Conservation (phyloP, 2,888 invertebrate genomes). For the Siphonodentalium dalli region DNA sequence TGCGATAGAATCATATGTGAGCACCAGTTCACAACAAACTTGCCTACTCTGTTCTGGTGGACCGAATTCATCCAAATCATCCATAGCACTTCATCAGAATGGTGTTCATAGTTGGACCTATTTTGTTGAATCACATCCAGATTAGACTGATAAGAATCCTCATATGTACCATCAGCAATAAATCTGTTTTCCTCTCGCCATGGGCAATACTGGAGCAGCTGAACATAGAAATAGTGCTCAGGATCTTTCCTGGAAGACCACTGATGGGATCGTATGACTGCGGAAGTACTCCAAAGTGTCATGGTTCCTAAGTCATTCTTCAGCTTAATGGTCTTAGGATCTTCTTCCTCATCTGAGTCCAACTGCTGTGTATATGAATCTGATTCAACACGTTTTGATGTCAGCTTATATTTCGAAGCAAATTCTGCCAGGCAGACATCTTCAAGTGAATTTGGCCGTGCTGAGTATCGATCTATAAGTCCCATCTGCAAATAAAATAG, state of each 20-base stretch:
- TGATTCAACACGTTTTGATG: too few relatives aligned
- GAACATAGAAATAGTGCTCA: conserved; percentile 23
- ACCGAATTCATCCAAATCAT: conserved; percentile 23
- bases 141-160: conserved; percentile 6
- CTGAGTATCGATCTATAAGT: conserved; percentile 10
- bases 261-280: conserved; percentile 24
- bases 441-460: conserved; percentile 8
- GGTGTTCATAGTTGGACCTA: conserved; percentile 12
- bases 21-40: conserved; percentile 27
- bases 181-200: conserved; percentile 25
- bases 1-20: conserved; percentile 24
- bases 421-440: conserved; percentile 43
- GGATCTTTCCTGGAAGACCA: conserved; percentile 18
- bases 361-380: too few relatives aligned
- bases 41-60: conserved; percentile 24
- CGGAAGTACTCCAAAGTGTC: conserved; percentile 10
- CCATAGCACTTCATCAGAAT: conserved; percentile 20
- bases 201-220: conserved; percentile 25
- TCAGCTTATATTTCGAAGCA: conserved; percentile 21
- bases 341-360: too few relatives aligned
- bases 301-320: conserved; percentile 14
- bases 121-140: conserved; percentile 10
- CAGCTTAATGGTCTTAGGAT: conserved; percentile 14
- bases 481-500: too few relatives aligned
- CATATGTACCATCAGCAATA: conserved; percentile 10